These are phyloP conservation scores for Isaurus tuberculatus DNA, from an alignment of 92 coral and sea anemone genomes.

Conservation along the genomic window DNA sequence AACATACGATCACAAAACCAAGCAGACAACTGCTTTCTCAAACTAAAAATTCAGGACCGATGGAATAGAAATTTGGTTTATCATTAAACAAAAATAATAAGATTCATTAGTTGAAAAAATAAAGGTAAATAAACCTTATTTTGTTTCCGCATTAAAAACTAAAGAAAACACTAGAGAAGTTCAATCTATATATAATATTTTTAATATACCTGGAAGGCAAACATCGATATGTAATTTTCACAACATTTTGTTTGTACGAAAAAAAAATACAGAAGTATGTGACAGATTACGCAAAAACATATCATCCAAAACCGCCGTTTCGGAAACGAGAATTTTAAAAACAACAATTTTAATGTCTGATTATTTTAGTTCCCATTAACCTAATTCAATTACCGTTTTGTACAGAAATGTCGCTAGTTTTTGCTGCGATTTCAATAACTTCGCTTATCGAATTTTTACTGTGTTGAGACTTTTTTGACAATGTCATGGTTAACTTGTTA, in stretches of 20 bases:
- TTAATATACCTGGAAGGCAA: too few species aligned
- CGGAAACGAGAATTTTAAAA: background rate
- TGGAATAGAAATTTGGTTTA: too few species aligned
- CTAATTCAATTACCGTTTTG: background rate
- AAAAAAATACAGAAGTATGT: background rate
- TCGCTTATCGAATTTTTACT: background rate
- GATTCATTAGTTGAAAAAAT: too few species aligned
- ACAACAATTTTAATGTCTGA: background rate
- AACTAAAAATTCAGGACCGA: background rate
- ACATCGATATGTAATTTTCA: background rate
- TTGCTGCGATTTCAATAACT: background rate
- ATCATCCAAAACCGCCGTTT: background rate
- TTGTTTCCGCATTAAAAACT: too few species aligned
- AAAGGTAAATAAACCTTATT: too few species aligned
- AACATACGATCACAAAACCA: background rate
- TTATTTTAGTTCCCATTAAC: slow-evolving; percentile 1
- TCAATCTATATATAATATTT: too few species aligned
- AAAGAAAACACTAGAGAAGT: too few species aligned
- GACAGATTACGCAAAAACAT: background rate
- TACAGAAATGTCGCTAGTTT: background rate
- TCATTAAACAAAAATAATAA: too few species aligned
- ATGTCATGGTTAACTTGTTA: background rate
- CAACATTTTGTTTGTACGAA: background rate
- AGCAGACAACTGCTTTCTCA: background rate
- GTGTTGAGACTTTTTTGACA: slow-evolving; percentile 12